Percentiles rank a stretch among this genome's conserved stretches.
Evolutionary conservation across 2,888 invertebrate species (phyloP).

Genomic region (Hypena proboscidalis): DNA sequence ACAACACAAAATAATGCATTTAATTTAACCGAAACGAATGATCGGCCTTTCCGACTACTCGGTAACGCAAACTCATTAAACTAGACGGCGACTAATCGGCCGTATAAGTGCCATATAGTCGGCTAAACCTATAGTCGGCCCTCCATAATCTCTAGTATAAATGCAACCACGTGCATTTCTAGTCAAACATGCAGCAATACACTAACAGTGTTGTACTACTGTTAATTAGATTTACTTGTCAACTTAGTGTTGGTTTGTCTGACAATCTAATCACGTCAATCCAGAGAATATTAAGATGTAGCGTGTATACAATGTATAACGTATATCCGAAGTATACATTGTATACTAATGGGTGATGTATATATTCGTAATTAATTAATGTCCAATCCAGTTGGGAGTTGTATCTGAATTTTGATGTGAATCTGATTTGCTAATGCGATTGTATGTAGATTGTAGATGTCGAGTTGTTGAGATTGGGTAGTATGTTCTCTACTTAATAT

Average conservation of each 20-base stretch:
- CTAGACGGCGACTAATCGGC: no score
- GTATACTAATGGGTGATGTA: background rate
- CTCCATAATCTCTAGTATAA: no score
- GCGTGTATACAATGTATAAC: no score
- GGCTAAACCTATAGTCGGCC: no score
- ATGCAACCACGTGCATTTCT: background rate
- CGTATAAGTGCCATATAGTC: no score
- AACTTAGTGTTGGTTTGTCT: constrained; percentile 28
- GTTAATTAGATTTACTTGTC: constrained; percentile 39
- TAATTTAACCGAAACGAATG: no score
- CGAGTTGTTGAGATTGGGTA: no score
- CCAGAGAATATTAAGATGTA: constrained; percentile 27
- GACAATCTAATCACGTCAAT: constrained; percentile 35
- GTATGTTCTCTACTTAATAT: no score
- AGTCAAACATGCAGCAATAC: background rate
- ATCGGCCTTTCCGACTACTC: no score
- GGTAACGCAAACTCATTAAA: no score
- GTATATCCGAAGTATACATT: background rate
- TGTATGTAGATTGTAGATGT: no score
- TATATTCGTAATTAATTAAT: constrained; percentile 4
- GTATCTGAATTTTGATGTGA: background rate
- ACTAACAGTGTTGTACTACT: background rate
- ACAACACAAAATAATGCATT: no score
- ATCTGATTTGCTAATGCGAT: background rate
- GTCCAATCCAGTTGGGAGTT: constrained; percentile 1